These are phyloP conservation scores for Odontomyia ornata DNA, from an alignment of 2,888 invertebrate species.

Conservation along the genomic window DNA sequence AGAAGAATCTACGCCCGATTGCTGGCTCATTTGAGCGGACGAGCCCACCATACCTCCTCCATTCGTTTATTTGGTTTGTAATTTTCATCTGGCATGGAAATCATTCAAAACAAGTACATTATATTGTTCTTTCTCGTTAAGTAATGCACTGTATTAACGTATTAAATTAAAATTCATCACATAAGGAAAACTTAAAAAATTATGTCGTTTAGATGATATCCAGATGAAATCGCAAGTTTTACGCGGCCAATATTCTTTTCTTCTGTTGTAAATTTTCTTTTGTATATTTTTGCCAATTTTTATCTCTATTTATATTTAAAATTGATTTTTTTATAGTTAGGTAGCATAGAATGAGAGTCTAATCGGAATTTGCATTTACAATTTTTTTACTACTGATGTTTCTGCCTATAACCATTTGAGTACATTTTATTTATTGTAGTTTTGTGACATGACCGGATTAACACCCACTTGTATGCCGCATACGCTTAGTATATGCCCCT, in stretches of 20 bases:
- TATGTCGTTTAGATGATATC: background rate
- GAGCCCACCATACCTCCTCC: no score
- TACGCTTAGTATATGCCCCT: constrained; percentile 74
- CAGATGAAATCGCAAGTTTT: background rate
- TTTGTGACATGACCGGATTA: constrained; percentile 51
- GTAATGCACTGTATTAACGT: constrained; percentile 38
- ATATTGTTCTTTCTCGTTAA: constrained; percentile 23
- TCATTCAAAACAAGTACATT: constrained; percentile 16
- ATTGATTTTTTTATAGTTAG: background rate
- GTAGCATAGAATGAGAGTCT: background rate
- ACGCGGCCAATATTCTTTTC: background rate
- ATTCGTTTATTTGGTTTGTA: no score
- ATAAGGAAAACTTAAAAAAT: constrained; percentile 8
- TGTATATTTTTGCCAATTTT: background rate
- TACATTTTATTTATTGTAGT: constrained; percentile 31
- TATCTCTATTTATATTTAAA: background rate
- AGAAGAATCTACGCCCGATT: no score
- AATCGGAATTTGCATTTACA: constrained; percentile 30
- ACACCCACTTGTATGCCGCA: constrained; percentile 58
- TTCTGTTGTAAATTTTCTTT: background rate
- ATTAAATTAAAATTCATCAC: constrained; percentile 9
- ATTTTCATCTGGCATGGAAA: constrained; percentile 18
- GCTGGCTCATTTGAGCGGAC: no score
- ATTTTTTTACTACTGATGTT: background rate
- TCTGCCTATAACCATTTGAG: background rate